Conservation (phyloP, 2,797 vertebrate genomes). For the Myotis myotis region DNA sequence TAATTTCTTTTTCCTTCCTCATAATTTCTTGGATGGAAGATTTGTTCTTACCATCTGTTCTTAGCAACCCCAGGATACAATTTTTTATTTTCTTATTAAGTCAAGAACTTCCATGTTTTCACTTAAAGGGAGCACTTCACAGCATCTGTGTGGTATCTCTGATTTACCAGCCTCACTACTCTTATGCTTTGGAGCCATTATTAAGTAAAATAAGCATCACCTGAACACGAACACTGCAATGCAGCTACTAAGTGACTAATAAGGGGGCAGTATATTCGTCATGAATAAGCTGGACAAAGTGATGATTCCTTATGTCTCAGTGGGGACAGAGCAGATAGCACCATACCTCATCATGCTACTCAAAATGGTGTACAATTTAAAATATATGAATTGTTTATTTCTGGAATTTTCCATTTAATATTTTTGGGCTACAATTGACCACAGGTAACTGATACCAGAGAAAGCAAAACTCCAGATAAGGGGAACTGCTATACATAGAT, state of each 20-base stretch:
- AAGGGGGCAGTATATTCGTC: not conserved
- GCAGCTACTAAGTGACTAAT: not conserved
- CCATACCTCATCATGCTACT: not conserved
- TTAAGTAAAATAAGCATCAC: not conserved
- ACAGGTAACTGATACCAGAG: not conserved
- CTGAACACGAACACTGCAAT: not conserved
- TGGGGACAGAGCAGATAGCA: not conserved
- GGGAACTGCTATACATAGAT: not conserved
- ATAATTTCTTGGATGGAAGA: not conserved
- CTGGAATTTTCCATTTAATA: not conserved
- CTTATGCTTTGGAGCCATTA: not conserved
- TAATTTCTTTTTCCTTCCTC: not conserved
- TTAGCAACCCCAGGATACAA: not conserved
- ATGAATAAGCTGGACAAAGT: not conserved
- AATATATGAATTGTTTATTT: not conserved
- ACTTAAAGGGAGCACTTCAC: not conserved
- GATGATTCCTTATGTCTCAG: not conserved
- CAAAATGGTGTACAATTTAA: not conserved
- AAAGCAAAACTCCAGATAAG: not conserved
- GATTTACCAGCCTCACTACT: not conserved
- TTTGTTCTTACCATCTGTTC: not conserved
- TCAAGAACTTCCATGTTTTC: not conserved
- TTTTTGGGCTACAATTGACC: not conserved
- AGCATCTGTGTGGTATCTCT: not conserved
- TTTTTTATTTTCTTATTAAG: not conserved